Evolutionary conservation across 2,888 invertebrate genomes (phyloP), one percentile per base, ranked within the genome.

Genomic region (Coleophora flavipennella): DNA sequence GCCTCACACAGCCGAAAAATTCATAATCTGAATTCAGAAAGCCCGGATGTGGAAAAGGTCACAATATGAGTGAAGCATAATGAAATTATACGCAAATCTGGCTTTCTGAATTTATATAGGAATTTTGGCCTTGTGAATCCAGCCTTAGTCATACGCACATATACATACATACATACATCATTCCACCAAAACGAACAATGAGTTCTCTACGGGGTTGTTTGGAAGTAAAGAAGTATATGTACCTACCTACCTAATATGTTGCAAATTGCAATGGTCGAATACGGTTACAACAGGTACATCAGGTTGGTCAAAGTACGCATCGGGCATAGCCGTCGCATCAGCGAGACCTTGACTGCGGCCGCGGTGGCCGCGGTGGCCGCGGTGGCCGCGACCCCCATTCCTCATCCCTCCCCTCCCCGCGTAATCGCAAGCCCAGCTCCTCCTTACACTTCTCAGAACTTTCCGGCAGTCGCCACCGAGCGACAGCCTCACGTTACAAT

Each of bases 281-380:
- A 55, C 54, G 54, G 53, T 40, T 42, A 53, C 60, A 37, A 61
- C 62, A 57, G 62, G 57, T 56, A 60, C 50, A 40, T 38, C 67
- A 57, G 53, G 59, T 75, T 67, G 35, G 67, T 70, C 54, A 56
- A 64, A 50, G 48, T 60, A 69, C 67, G 67, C 68, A 58, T 62
- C 59, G 49, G 47, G 48, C 54, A 55, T 55, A 58, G 57, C 57
- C 53, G 49, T 57, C 50, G 57, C 46, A 61, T 62, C 67, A 64
- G 68, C 71, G 57, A 70, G 73, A 53, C 80, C 80, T 80, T 80
- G 80, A 78, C 80, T 78, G 69, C 57, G 54, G 61, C 44, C 46
- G 47, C 48, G 46, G 56, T 43, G 51, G 57, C 59, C 55, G 59
- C 67, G 65, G 50, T 46, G 46, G 44, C 46, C 50, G 55, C 52